These are phyloP conservation scores for Acrocephalus arundinaceus DNA, from an alignment of 2,113 vertebrate genomes.

Conservation along the genomic window DNA sequence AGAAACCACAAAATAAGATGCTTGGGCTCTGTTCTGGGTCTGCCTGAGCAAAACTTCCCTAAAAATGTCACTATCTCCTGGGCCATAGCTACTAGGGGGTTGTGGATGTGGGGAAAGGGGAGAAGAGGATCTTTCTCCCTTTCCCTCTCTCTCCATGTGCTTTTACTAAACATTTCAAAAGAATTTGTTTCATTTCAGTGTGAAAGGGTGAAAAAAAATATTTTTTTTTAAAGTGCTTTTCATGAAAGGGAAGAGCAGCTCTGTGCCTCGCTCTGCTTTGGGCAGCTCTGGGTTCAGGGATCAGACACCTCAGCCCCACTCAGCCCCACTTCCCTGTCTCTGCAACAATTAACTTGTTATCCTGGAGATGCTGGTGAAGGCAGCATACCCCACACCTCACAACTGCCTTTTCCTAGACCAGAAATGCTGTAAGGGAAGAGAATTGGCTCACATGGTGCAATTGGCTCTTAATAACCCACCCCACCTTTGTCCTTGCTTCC, in stretches of 20 bases:
- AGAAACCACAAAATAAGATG: not conserved
- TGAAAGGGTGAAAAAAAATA: not conserved
- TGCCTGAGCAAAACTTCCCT: not conserved
- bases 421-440: not conserved
- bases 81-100: not conserved
- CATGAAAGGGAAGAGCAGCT: not conserved
- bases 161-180: not conserved
- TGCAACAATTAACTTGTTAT: not conserved
- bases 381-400: not conserved
- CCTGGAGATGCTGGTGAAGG: not conserved
- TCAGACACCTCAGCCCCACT: not conserved
- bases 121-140: not conserved
- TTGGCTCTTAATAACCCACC: not conserved
- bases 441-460: accelerated
- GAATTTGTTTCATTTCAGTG: not conserved
- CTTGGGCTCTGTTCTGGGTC: not conserved
- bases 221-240: not conserved
- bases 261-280: not conserved
- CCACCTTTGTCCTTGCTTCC: not conserved
- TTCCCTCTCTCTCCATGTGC: not conserved
- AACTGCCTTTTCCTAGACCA: not conserved
- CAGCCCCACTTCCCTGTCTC: not conserved
- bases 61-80: not conserved
- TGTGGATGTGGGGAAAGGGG: not conserved
- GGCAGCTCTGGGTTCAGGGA: not conserved